phyloP scores from a whole-genome alignment of 1,140 invertebrate species.

The Leptoteleia sp. region DNA sequence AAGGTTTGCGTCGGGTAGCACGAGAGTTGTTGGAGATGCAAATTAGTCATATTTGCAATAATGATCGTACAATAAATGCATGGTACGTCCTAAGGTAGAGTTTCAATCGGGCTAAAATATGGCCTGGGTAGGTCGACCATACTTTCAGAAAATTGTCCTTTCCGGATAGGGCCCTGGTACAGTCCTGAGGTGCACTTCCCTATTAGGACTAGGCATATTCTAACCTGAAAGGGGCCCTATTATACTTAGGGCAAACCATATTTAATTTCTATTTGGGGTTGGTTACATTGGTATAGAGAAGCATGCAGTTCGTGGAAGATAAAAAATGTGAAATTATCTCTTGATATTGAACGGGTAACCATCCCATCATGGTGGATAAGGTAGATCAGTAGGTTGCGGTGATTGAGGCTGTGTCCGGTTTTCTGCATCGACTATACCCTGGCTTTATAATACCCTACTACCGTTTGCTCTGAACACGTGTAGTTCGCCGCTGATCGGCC shows the following conservation, averaged over 20 bases:
- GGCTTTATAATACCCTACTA: slow-evolving; percentile 78
- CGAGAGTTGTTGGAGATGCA: too few relatives aligned
- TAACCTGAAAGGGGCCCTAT: too few relatives aligned
- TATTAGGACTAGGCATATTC: too few relatives aligned
- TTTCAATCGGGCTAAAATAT: too few relatives aligned
- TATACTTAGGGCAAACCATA: too few relatives aligned
- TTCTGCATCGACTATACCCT: slow-evolving; percentile 76
- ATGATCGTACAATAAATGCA: too few relatives aligned
- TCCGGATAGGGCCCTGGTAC: too few relatives aligned
- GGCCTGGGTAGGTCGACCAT: too few relatives aligned
- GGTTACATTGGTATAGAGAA: slow-evolving; percentile 45
- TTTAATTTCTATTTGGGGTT: not conserved
- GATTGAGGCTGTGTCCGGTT: slow-evolving; percentile 79
- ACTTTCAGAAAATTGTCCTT: too few relatives aligned
- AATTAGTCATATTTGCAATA: too few relatives aligned
- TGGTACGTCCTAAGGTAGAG: too few relatives aligned
- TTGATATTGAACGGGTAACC: slow-evolving; percentile 78
- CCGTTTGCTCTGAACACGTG: slow-evolving; percentile 75
- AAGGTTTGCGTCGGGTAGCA: slow-evolving; percentile 8
- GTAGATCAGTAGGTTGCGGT: slow-evolving; percentile 78
- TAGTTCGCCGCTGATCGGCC: slow-evolving; percentile 79
- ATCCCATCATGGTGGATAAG: slow-evolving; percentile 77
- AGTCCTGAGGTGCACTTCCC: too few relatives aligned
- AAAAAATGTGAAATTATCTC: slow-evolving; percentile 76
- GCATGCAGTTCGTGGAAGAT: slow-evolving; percentile 52